phyloP scores from a whole-genome alignment of 2,797 vertebrate species.

The Myotis planiceps region DNA sequence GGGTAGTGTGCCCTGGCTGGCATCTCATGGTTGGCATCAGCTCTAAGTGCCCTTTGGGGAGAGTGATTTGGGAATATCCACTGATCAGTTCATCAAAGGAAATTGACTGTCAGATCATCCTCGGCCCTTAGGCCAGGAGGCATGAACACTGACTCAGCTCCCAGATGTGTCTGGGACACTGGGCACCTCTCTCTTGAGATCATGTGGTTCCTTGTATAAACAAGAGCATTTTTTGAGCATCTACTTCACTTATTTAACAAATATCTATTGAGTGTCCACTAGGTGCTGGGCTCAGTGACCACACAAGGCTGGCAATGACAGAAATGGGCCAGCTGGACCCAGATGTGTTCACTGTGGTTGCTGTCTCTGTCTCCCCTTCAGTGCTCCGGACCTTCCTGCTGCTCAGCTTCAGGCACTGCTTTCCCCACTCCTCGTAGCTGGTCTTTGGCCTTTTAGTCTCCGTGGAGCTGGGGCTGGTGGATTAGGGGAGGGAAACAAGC shows the following conservation, averaged over 20 bases:
- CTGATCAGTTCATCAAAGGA: not conserved
- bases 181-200: not conserved
- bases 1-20: not conserved
- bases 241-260: not conserved
- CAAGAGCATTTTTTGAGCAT: not conserved
- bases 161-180: not conserved
- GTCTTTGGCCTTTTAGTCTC: not conserved
- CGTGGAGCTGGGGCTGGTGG: not conserved
- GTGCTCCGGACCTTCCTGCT: not conserved
- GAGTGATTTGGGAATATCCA: not conserved
- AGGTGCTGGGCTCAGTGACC: not conserved
- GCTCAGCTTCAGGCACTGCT: not conserved
- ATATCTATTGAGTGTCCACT: accelerated
- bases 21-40: not conserved
- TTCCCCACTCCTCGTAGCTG: not conserved
- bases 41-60: not conserved
- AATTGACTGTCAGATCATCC: not conserved
- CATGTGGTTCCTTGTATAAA: not conserved
- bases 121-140: not conserved
- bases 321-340: accelerated
- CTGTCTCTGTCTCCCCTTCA: not conserved
- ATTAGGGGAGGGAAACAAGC: not conserved
- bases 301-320: not conserved
- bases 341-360: too few relatives aligned
- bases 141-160: not conserved